A percentile compares a stretch with the other conserved stretches of the same genome.
These are phyloP conservation scores for Neolamprologus ventralis DNA, from an alignment of 2,113 vertebrate species.

Conservation along the genomic window DNA sequence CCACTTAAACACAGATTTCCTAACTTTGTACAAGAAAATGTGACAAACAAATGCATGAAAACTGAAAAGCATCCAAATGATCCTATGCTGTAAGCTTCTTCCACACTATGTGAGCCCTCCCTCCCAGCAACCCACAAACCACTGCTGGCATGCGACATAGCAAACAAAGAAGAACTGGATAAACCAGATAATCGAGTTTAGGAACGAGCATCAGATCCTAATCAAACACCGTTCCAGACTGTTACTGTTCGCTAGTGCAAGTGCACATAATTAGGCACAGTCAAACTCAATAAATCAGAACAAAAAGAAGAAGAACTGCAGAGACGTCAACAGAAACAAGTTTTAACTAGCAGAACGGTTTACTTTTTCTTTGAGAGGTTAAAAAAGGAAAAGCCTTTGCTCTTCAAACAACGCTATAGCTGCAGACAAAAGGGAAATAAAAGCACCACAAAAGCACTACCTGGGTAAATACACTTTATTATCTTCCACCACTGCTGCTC, in stretches of 20 bases:
- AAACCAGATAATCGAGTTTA: not conserved
- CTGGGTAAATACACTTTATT: not conserved
- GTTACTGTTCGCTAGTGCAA: not conserved
- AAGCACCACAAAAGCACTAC: not conserved
- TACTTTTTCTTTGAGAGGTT: not conserved
- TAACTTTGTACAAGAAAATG: not conserved
- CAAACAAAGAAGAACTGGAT: not conserved
- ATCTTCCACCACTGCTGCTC: not conserved
- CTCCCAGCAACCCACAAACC: not conserved
- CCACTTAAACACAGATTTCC: not conserved
- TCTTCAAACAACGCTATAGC: not conserved
- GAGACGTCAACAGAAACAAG: not conserved
- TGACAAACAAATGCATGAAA: not conserved
- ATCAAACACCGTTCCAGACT: not conserved
- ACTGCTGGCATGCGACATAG: not conserved
- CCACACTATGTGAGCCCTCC: not conserved
- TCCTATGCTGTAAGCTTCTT: not conserved
- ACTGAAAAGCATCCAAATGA: not conserved
- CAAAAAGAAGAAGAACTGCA: not conserved
- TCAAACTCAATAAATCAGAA: not conserved
- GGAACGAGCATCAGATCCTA: accelerated
- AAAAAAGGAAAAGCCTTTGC: not conserved
- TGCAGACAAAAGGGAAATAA: not conserved
- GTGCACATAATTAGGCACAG: not conserved
- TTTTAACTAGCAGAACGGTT: not conserved